Evolutionary conservation across 2,113 vertebrate species (phyloP), one percentile per base, ranked within the genome.

Genomic region (Anoura caudifer): DNA sequence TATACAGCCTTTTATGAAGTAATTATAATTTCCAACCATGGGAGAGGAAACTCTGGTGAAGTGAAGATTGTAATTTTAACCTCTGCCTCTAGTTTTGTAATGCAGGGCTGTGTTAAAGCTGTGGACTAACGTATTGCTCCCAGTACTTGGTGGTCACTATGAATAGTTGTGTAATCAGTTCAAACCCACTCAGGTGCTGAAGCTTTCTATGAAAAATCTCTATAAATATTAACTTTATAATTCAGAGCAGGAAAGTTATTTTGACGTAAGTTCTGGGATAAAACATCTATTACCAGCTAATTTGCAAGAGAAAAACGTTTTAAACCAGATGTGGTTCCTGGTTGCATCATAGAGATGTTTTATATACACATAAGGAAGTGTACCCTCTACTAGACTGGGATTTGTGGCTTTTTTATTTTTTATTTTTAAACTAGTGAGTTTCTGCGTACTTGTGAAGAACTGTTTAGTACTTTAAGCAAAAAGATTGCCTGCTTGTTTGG

Each of bases 21-120:
- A 92, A 38, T 45, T 94, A 1, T 87, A 10, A 72, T 83, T 95
- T 91, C 72, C 73, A 95, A 41, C 65, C 59, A 47, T 26, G 86
- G 72, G 16, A 93, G 26, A 91, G 56, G 72, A 13, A 47, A 80
- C 92, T 50, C 19, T 75, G 79, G 43, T 90, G 41, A 81, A 84
- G 75, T 63, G 43, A 83, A 45, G 92, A 41, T 70, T 54, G 4
- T 56, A 83, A 50, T 81, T 91, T 31, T 73, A 56, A 76, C 45
- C 11, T 94, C 86, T 95, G 41, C n/a, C 20, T 96, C 69, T 65
- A 77, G 56, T 95, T 97, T 93, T 92, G 61, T 73, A 83, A 79
- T 45, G 52, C 19, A 31, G 15, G 8, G 17, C 17, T 56, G 0
- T 70, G 67, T 15, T 56, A 83, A 92, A 80, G 70, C 61, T 65